Evolutionary conservation across 2,113 vertebrate genomes (phyloP).

Genomic region (Perca fluviatilis): DNA sequence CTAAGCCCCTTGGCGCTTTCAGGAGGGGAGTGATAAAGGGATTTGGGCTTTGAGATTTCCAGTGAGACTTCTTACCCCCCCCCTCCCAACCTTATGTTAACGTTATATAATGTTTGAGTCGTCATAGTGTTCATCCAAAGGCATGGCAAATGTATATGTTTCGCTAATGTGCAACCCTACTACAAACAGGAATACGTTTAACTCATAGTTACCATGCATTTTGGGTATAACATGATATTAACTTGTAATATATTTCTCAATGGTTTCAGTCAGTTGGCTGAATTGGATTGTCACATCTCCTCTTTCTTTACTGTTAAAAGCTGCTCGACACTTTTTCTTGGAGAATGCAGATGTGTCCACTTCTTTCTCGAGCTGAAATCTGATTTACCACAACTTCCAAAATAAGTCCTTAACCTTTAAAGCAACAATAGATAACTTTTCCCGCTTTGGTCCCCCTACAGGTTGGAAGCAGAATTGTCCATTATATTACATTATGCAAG

Average conservation of each 20-base stretch:
- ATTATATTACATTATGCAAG: no score
- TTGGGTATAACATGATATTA: constrained; percentile 6
- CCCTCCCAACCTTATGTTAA: no score
- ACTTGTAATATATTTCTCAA: background rate
- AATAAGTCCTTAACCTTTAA: background rate
- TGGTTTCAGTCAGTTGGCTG: background rate
- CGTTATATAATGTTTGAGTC: constrained; percentile 5
- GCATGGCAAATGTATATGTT: background rate
- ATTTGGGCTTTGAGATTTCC: constrained; percentile 80
- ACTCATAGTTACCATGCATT: constrained; percentile 5
- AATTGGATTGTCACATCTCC: background rate
- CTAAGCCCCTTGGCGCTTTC: constrained; percentile 78
- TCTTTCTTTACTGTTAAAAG: background rate
- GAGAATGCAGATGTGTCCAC: background rate
- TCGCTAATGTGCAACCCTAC: constrained; percentile 7
- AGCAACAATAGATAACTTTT: no score
- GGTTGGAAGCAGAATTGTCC: no score
- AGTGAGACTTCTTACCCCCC: constrained; percentile 66
- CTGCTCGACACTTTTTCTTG: background rate
- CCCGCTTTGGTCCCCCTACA: no score
- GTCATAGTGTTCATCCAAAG: background rate
- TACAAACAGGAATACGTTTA: constrained; percentile 2
- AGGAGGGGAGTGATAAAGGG: constrained; percentile 80
- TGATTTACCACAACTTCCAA: background rate
- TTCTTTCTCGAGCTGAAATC: background rate